A percentile compares a stretch with the other conserved stretches of the same genome.
Conservation (phyloP, 2,797 vertebrate species). For the Lutjanus campechanus region DNA sequence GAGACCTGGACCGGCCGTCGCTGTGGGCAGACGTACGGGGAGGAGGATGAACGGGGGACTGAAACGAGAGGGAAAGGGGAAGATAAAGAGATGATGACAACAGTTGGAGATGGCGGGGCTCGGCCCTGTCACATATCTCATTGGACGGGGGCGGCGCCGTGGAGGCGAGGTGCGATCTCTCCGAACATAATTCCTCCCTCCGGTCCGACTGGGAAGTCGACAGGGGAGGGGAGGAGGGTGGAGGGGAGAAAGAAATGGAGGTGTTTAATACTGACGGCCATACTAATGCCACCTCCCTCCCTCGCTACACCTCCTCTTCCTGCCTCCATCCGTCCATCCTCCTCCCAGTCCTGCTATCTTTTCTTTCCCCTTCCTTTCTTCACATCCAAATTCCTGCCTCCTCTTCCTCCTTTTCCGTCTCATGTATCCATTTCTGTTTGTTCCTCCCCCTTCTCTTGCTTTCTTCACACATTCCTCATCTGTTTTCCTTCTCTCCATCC, state of each 20-base stretch:
- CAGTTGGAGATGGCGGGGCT: constrained; percentile 55
- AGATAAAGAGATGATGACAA: constrained; percentile 65
- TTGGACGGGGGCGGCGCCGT: constrained; percentile 42
- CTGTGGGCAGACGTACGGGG: constrained; percentile 37
- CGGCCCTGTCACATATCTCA: constrained; percentile 67
- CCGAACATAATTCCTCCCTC: constrained; percentile 71
- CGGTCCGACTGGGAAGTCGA: constrained; percentile 17
- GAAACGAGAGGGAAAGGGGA: constrained; percentile 2
- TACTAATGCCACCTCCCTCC: constrained; percentile 34
- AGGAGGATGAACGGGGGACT: constrained; percentile 3
- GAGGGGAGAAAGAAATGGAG: constrained; percentile 44
- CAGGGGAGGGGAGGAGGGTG: background rate
- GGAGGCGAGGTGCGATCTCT: constrained; percentile 45
- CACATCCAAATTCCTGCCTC: background rate
- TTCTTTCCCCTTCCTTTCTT: background rate
- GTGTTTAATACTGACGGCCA: constrained; percentile 64
- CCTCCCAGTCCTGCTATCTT: background rate
- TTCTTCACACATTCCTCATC: background rate
- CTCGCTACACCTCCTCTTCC: background rate
- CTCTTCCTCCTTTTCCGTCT: background rate
- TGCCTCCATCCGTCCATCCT: background rate
- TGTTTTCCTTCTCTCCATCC: background rate
- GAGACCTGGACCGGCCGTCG: constrained; percentile 55
- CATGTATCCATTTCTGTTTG: no score
- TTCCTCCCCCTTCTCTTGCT: background rate